phyloP scores from a whole-genome alignment of 1,140 invertebrate genomes.

The Druon quercuslanigerum region DNA sequence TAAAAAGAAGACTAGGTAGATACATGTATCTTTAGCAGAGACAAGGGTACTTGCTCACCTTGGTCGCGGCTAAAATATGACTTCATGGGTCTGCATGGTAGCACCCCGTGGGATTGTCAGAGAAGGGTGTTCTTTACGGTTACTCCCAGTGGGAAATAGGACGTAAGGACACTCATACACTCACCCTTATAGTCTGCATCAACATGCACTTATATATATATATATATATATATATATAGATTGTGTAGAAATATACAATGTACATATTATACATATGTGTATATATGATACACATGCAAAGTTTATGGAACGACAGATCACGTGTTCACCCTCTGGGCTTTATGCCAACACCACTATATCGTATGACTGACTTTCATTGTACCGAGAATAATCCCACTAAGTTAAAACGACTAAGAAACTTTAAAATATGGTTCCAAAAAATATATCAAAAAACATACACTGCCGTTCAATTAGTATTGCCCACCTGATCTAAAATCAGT shows the following conservation, averaged over 20 bases:
- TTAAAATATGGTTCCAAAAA: too few species aligned
- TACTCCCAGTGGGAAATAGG: conserved; percentile 18
- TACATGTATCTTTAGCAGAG: conserved; percentile 18
- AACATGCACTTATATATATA: neutral
- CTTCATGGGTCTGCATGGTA: conserved; percentile 3
- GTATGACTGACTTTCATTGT: neutral
- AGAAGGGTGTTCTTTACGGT: conserved; percentile 28
- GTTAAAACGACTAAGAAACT: neutral
- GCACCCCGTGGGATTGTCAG: neutral
- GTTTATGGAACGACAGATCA: neutral
- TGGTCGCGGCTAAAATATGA: conserved; percentile 6
- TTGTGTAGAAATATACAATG: too few species aligned
- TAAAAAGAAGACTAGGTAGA: neutral
- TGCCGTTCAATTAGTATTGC: too few species aligned
- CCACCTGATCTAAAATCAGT: too few species aligned
- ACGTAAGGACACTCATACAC: neutral
- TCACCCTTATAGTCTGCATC: neutral
- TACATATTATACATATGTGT: neutral
- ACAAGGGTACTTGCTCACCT: conserved; percentile 27
- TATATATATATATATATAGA: neutral
- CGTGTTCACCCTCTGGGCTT: conserved; percentile 11
- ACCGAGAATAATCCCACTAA: conserved; percentile 8
- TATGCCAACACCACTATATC: conserved; percentile 1
- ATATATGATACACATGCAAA: neutral
- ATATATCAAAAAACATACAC: too few species aligned